Conservation (phyloP, 2,888 invertebrate genomes). For the Nezara viridula region DNA sequence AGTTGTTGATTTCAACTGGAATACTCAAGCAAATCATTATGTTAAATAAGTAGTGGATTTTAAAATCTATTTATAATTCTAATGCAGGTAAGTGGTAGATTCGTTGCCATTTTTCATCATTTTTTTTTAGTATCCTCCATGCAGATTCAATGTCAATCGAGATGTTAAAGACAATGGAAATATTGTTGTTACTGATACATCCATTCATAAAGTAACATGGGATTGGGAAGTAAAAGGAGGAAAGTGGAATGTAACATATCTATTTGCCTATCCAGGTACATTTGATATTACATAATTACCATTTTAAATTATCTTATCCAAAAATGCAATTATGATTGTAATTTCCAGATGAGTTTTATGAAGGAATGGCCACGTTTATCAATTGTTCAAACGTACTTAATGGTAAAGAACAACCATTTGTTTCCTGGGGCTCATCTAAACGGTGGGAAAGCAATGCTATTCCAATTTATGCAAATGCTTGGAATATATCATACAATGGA, state of each 20-base stretch:
- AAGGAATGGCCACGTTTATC: constrained; percentile 57
- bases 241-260: constrained; percentile 61
- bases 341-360: constrained; percentile 59
- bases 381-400: constrained; percentile 48
- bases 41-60: no score
- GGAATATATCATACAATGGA: constrained; percentile 61
- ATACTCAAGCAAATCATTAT: no score
- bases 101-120: no score
- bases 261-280: constrained; percentile 53
- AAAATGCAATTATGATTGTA: not conserved
- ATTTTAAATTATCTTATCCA: not conserved
- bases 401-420: constrained; percentile 55
- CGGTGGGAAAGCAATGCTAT: constrained; percentile 61
- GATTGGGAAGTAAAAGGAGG: constrained; percentile 60
- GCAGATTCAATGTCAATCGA: constrained; percentile 55
- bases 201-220: constrained; percentile 58
- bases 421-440: constrained; percentile 61
- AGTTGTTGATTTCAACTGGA: no score
- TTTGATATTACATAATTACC: not conserved
- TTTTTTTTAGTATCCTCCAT: constrained; percentile 58
- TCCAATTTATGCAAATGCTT: constrained; percentile 57
- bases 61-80: not conserved
- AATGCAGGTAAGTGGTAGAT: not conserved
- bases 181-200: constrained; percentile 58
- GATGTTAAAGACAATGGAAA: constrained; percentile 49